Base-by-base conservation (phyloP, 2,797 vertebrate species). In the Phalanger gymnotis region DNA sequence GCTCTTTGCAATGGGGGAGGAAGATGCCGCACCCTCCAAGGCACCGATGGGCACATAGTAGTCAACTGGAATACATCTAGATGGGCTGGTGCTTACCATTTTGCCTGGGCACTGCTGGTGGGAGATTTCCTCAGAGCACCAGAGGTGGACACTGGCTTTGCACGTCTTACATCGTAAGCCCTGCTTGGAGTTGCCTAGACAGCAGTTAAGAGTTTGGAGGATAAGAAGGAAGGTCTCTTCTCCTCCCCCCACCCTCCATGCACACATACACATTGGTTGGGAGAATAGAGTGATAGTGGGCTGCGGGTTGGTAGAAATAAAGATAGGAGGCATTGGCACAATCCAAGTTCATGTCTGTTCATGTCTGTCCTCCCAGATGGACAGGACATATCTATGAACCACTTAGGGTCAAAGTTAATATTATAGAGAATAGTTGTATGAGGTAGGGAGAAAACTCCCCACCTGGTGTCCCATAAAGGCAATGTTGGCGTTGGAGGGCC, bases 71-170 rank as follows among this genome's bases (percentile, higher is more conserved):
- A 40, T 52, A 0, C 3, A 31, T 51, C 56, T n/a, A 28, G 12
- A 19, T 2, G 27, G 91, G 7, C 5, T 90, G 96, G 95, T 94
- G 91, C 98, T 98, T 97, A 99, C 97, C 97, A 98, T 99, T 98
- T 99, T 99, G 92, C 99, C 99, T 0, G 99, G 98, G 97, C 99
- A 99, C 47, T 98, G 99, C 97, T 99, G 99, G 98, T 99, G 99
- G 6, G 99, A 99, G 31, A 99, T 98, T 90, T 99, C 99, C 57
- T 99, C 99, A 0, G 99, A 99, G 98, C 99, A 99, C 99, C 99
- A 99, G 96, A 99, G 99, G 98, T 99, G 99, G 97, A 99, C 99
- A 0, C 99, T 99, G 96, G 99, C 99, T 98, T 99, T 99, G 98
- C 99, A 99, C 0, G 98, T 99, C 98, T 99, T 99, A 98, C 99